Percentiles rank a stretch among this genome's conserved stretches.
phyloP scores from a whole-genome alignment of 1,140 invertebrate species.

The Drosophila nebulosa region DNA sequence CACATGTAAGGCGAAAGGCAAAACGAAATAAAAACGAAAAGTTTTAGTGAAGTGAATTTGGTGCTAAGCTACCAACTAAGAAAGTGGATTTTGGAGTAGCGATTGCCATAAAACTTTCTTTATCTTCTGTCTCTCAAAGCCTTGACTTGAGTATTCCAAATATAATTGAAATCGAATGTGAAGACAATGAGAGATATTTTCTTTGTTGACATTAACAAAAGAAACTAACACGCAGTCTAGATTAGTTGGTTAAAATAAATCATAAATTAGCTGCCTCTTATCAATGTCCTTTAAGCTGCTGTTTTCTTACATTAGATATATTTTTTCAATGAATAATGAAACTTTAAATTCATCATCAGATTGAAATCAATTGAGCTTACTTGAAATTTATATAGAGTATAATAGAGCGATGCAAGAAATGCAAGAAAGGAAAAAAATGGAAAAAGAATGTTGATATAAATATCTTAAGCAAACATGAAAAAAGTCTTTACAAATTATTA shows the following conservation, averaged over 20 bases:
- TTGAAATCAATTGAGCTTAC: too few relatives aligned
- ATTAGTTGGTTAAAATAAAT: too few relatives aligned
- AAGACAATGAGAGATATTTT: not conserved
- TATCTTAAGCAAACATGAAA: constrained; percentile 42
- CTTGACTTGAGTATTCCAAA: not conserved
- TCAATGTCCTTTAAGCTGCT: too few relatives aligned
- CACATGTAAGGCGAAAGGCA: not conserved
- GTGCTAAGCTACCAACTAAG: constrained; percentile 56
- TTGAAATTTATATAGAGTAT: too few relatives aligned
- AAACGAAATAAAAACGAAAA: constrained; percentile 15
- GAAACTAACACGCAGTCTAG: too few relatives aligned
- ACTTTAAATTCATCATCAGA: too few relatives aligned
- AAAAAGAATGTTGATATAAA: constrained; percentile 23
- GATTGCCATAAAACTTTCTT: not conserved
- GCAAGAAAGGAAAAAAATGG: not conserved
- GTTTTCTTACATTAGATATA: too few relatives aligned
- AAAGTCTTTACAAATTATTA: constrained; percentile 44
- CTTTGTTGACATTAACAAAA: too few relatives aligned
- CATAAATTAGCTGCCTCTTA: too few relatives aligned
- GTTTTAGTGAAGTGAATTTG: constrained; percentile 66
- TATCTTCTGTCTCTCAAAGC: not conserved
- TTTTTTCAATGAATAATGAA: too few relatives aligned
- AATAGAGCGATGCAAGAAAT: not conserved
- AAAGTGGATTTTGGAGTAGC: constrained; percentile 23
- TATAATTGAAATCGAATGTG: not conserved